These are phyloP conservation scores for Pyrgilauda ruficollis DNA, from an alignment of 2,113 vertebrate genomes.

Conservation along the genomic window DNA sequence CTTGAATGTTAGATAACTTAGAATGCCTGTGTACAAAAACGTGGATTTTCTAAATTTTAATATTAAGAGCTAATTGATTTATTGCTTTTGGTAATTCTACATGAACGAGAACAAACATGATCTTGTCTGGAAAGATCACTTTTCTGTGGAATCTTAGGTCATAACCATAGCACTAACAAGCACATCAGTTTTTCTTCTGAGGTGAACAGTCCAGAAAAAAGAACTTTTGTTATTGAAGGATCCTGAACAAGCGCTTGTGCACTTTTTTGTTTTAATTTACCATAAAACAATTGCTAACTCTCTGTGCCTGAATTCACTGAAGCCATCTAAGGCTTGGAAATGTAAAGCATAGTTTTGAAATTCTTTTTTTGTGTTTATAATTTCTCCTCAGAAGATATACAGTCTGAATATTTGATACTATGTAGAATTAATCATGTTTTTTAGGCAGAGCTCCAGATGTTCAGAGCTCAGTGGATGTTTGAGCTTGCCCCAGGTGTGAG, in stretches of 20 bases:
- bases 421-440: not conserved
- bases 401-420: not conserved
- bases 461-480: constrained; percentile 97
- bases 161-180: not conserved
- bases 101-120: not conserved
- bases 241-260: not conserved
- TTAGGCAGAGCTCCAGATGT: constrained; percentile 90
- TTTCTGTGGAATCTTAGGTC: not conserved
- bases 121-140: not conserved
- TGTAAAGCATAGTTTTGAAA: not conserved
- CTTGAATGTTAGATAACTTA: not conserved
- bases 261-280: not conserved
- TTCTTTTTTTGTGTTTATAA: not conserved
- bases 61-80: not conserved
- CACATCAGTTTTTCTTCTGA: not conserved
- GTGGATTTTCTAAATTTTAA: not conserved
- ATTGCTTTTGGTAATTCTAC: not conserved
- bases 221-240: not conserved
- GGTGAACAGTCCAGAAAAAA: not conserved
- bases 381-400: not conserved
- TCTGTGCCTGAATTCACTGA: not conserved
- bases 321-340: not conserved
- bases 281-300: not conserved
- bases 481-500: constrained; percentile 86
- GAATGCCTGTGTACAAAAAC: not conserved